These are phyloP conservation scores for Cryptops parisi DNA, from an alignment of 2,888 invertebrate species.

Conservation along the genomic window DNA sequence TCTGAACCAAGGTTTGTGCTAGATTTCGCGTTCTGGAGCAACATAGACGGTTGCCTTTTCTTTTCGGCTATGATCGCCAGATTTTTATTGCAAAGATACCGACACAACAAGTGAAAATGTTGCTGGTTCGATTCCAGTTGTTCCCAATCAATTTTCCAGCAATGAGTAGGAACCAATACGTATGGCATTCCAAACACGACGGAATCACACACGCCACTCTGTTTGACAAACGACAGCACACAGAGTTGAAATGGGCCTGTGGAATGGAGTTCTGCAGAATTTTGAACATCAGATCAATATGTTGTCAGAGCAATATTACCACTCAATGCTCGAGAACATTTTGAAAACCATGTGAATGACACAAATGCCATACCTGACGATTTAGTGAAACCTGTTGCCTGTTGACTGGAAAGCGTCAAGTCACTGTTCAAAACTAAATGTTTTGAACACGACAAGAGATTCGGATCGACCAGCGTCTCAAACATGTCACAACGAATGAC, in stretches of 20 bases:
- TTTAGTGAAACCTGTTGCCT: background rate
- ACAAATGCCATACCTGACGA: background rate
- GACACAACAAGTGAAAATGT: background rate
- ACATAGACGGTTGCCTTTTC: background rate
- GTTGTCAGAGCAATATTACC: no score
- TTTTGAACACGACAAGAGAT: background rate
- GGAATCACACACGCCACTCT: slow-evolving; percentile 4
- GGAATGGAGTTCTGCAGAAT: no score
- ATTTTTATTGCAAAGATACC: background rate
- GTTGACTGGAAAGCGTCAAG: background rate
- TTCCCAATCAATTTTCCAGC: slow-evolving; percentile 9
- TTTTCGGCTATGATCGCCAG: background rate
- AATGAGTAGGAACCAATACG: background rate
- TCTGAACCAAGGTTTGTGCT: no score
- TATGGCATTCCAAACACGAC: background rate
- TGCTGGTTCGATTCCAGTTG: slow-evolving; percentile 6
- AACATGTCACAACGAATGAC: slow-evolving; percentile 6
- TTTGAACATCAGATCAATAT: no score
- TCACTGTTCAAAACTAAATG: background rate
- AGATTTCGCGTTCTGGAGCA: no score
- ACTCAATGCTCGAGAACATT: no score
- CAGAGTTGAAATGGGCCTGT: no score
- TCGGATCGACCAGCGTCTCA: background rate
- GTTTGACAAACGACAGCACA: no score
- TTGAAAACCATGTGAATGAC: no score